Percentiles rank a stretch among this genome's conserved stretches.
phyloP scores from a whole-genome alignment of 1,140 invertebrate species.

The Brachionus sp. region DNA sequence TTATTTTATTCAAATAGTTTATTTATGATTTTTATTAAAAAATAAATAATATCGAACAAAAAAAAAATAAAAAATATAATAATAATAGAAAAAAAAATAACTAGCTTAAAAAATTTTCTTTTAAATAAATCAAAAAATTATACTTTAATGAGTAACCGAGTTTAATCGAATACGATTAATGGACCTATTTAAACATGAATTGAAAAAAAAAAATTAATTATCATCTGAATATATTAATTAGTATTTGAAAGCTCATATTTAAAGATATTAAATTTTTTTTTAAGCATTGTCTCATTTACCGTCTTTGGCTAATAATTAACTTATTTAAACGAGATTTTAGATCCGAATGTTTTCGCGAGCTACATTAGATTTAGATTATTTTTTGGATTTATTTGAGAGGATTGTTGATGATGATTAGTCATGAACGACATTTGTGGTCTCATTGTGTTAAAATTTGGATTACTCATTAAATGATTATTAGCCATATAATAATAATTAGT shows the following conservation, averaged over 20 bases:
- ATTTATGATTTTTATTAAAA: not conserved
- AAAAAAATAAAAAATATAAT: too few species aligned
- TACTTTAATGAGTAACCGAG: not conserved
- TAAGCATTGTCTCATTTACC: too few species aligned
- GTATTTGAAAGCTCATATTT: not conserved
- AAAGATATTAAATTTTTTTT: too few species aligned
- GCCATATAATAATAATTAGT: conserved; percentile 29
- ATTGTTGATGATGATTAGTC: not conserved
- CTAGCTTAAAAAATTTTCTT: too few species aligned
- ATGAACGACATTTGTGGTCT: not conserved
- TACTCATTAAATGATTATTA: conserved; percentile 36
- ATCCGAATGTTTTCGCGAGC: too few species aligned
- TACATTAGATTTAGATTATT: not conserved
- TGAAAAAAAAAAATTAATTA: not conserved
- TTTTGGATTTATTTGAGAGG: not conserved
- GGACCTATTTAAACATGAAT: not conserved
- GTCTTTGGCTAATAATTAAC: too few species aligned
- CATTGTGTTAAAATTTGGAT: not conserved
- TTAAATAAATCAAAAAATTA: not conserved
- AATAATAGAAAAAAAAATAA: too few species aligned
- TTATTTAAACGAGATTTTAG: too few species aligned
- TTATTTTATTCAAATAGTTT: not conserved
- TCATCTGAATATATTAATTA: not conserved
- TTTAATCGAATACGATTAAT: not conserved
- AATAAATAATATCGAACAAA: not conserved